A percentile compares a stretch with the other conserved stretches of the same genome.
These are phyloP conservation scores for Sanderia malayensis DNA, from an alignment of 30 jellyfish, hydroid and myxozoan species.

Conservation along the genomic window DNA sequence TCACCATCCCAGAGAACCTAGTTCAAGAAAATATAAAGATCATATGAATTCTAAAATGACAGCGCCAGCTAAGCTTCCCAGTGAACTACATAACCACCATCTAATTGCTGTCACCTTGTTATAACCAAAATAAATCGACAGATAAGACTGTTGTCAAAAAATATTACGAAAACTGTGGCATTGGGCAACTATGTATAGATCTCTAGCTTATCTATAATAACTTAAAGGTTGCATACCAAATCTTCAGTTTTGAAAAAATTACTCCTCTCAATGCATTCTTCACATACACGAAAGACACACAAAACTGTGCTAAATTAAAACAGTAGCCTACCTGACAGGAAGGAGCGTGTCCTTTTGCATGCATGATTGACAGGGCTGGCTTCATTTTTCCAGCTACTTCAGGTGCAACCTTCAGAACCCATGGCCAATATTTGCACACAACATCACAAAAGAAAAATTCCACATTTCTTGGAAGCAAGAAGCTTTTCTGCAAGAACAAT, in stretches of 20 bases:
- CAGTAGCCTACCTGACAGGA: slow-evolving; percentile 1
- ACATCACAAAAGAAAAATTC: not conserved
- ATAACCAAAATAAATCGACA: not conserved
- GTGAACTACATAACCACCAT: not conserved
- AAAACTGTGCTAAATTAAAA: not conserved
- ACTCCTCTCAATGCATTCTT: not conserved
- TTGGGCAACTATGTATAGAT: not conserved
- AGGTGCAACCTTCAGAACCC: slow-evolving; percentile 1
- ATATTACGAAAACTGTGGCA: not conserved
- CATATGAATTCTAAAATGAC: not conserved
- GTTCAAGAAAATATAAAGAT: not conserved
- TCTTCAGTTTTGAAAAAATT: not conserved
- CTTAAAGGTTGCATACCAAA: not conserved
- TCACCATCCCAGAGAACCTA: slow-evolving; percentile 1
- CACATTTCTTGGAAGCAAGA: not conserved
- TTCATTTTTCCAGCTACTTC: not conserved
- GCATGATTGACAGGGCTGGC: not conserved
- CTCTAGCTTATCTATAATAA: not conserved
- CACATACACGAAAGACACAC: not conserved
- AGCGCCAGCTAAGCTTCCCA: slow-evolving; percentile 1
- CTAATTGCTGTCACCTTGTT: not conserved
- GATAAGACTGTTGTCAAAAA: not conserved
- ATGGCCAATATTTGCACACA: not conserved
- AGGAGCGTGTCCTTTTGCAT: not conserved
- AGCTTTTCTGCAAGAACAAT: not conserved